phyloP scores from a whole-genome alignment of 2,113 vertebrate genomes.

The Lophius piscatorius region DNA sequence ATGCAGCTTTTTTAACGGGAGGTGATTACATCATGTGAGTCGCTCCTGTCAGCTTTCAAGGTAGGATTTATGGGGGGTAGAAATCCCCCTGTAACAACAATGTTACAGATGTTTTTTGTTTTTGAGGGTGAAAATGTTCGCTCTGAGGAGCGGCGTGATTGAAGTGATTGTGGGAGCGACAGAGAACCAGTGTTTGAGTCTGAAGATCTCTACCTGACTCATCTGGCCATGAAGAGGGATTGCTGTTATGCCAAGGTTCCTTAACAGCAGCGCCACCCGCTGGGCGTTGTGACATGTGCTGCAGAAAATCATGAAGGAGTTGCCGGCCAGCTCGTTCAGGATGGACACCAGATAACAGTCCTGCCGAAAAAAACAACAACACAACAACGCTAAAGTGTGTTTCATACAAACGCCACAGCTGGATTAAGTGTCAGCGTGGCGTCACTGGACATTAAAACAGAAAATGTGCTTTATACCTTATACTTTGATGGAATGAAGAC shows the following conservation, averaged over 20 bases:
- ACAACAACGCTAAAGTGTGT: neutral
- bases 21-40: too few relatives aligned
- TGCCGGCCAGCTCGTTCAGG: slow-evolving; percentile 94
- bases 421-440: too few relatives aligned
- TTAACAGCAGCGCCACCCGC: slow-evolving; percentile 90
- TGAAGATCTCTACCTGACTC: slow-evolving; percentile 86
- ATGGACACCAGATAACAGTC: slow-evolving; percentile 98
- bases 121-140: neutral
- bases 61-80: too few relatives aligned
- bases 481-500: slow-evolving; percentile 97
- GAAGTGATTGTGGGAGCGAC: too few relatives aligned
- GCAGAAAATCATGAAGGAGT: slow-evolving; percentile 98
- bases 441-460: too few relatives aligned
- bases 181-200: neutral
- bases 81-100: too few relatives aligned
- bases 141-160: too few relatives aligned
- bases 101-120: too few relatives aligned
- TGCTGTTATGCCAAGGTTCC: slow-evolving; percentile 96
- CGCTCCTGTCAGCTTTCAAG: too few relatives aligned
- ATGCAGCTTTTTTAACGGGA: neutral
- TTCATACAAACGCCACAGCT: neutral
- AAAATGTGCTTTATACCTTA: slow-evolving; percentile 82
- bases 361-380: slow-evolving; percentile 64
- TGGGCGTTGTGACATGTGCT: slow-evolving; percentile 96
- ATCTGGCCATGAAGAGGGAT: slow-evolving; percentile 97